phyloP scores from a whole-genome alignment of 2,113 vertebrate species.

The Brevimyrus niger region DNA sequence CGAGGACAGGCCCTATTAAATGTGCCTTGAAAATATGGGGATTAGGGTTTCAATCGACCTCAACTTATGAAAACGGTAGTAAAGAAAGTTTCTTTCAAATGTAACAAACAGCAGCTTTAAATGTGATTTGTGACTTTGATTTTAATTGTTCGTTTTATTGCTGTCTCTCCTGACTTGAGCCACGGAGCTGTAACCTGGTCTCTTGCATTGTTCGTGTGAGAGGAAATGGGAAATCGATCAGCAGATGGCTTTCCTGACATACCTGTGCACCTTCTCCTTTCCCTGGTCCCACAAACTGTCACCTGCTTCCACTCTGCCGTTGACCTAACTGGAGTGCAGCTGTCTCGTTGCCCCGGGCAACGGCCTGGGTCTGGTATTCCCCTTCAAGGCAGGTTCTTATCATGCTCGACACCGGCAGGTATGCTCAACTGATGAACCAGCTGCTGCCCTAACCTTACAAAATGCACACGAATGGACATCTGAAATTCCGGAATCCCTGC shows the following conservation, averaged over 20 bases:
- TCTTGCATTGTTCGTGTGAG: not conserved
- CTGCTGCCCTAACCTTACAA: conserved; percentile 13
- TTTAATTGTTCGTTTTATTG: not conserved
- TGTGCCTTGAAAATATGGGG: not conserved
- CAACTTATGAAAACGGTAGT: not conserved
- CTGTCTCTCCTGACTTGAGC: not conserved
- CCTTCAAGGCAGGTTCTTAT: conserved; percentile 10
- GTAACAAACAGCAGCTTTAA: not conserved
- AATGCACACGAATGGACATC: conserved; percentile 12
- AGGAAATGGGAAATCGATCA: not conserved
- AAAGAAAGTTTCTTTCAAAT: not conserved
- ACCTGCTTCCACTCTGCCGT: conserved; percentile 13
- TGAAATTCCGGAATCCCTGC: conserved; percentile 13
- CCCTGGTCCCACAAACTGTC: not conserved
- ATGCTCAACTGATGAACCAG: conserved; percentile 1
- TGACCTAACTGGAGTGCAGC: conserved; percentile 16
- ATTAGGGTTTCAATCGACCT: not conserved
- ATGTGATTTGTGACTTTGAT: not conserved
- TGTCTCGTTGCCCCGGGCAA: conserved; percentile 14
- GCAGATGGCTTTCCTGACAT: conserved; percentile 12
- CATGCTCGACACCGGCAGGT: not conserved
- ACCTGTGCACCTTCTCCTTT: conserved; percentile 11
- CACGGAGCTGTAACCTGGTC: not conserved
- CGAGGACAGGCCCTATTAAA: not conserved
- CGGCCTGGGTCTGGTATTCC: not conserved